phyloP scores from a whole-genome alignment of 2,113 vertebrate species.

The Dipodomys spectabilis region DNA sequence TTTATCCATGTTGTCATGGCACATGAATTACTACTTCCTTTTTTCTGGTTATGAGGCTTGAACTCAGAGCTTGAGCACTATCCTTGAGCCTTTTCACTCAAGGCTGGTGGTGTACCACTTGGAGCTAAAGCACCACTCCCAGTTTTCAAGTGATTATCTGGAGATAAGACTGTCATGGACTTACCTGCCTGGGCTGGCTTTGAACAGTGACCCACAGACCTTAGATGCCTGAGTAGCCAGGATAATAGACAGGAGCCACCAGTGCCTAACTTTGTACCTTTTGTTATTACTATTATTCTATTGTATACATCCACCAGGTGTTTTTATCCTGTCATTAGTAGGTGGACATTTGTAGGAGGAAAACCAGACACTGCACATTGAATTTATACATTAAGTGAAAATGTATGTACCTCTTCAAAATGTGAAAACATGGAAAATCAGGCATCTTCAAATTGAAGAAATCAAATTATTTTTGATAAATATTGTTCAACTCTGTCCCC shows the following conservation, averaged over 20 bases:
- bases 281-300: neutral
- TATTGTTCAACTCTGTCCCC: neutral
- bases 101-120: too few species aligned
- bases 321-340: neutral
- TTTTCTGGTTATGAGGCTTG: too few species aligned
- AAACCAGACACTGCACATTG: neutral
- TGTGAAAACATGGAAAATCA: neutral
- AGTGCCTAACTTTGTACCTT: too few species aligned
- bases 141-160: too few species aligned
- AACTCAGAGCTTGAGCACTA: too few species aligned
- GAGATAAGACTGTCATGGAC: too few species aligned
- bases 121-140: too few species aligned
- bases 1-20: neutral
- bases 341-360: neutral
- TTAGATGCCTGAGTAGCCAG: too few species aligned
- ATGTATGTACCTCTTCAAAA: neutral
- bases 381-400: neutral
- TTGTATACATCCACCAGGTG: neutral
- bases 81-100: too few species aligned
- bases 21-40: neutral
- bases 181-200: too few species aligned
- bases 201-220: too few species aligned
- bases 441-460: neutral
- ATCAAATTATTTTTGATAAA: neutral
- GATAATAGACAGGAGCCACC: too few species aligned